Evolutionary conservation across 2,888 invertebrate species (phyloP).

Genomic region (Aleiodes testaceus): DNA sequence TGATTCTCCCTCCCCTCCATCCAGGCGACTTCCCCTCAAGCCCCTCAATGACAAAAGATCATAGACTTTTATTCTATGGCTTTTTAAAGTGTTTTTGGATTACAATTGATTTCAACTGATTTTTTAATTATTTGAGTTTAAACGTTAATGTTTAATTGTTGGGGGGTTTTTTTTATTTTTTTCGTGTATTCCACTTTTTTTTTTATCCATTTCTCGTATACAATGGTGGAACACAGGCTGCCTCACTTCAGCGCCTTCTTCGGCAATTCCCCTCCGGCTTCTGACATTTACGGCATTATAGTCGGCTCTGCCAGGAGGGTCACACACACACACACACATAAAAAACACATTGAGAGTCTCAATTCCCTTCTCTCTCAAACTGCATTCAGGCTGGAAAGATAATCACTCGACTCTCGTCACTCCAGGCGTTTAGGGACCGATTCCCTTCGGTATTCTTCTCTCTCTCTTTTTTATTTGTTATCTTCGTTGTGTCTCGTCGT

Average conservation of each 20-base stretch:
- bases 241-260: constrained; percentile 47
- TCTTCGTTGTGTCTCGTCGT: not conserved
- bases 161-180: constrained; percentile 25
- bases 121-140: constrained; percentile 33
- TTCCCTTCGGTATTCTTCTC: constrained; percentile 29
- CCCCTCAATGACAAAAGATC: no score
- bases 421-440: constrained; percentile 43
- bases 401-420: constrained; percentile 48
- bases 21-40: no score
- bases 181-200: not conserved
- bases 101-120: constrained; percentile 39
- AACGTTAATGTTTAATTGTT: no score
- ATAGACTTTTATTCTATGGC: no score
- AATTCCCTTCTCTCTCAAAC: constrained; percentile 19
- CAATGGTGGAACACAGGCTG: constrained; percentile 36
- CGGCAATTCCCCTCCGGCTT: constrained; percentile 44
- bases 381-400: constrained; percentile 34
- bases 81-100: no score
- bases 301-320: constrained; percentile 34
- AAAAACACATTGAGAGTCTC: constrained; percentile 27
- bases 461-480: constrained; percentile 25
- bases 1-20: not conserved
- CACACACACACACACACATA: constrained; percentile 6
- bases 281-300: constrained; percentile 48
- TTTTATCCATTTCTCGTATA: constrained; percentile 32